Evolutionary conservation across 2,797 vertebrate genomes (phyloP).

Genomic region (Hyperoplus lanceolatus): DNA sequence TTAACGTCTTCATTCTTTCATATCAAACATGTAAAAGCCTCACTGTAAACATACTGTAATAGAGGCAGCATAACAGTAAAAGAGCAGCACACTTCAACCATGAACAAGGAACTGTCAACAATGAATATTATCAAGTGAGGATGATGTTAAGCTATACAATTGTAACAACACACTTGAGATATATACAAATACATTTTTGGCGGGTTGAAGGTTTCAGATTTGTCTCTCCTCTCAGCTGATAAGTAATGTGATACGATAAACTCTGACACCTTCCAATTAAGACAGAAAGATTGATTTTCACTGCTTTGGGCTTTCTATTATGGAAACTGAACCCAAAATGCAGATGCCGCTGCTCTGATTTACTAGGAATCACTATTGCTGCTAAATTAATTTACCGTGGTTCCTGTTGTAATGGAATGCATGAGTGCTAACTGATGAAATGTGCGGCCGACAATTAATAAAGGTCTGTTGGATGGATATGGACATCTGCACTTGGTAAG

Average conservation of each 20-base stretch:
- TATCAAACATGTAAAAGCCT: background rate
- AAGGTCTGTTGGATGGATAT: constrained; percentile 11
- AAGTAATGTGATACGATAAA: background rate
- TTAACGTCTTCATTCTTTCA: background rate
- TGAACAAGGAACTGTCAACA: background rate
- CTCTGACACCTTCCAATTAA: constrained; percentile 38
- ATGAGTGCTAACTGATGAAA: constrained; percentile 22
- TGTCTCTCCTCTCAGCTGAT: constrained; percentile 3
- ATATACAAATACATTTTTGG: background rate
- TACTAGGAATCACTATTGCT: background rate
- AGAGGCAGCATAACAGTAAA: background rate
- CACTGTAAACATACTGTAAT: background rate
- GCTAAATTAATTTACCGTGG: constrained; percentile 11
- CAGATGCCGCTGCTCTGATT: constrained; percentile 1
- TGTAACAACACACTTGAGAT: background rate
- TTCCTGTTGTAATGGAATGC: constrained; percentile 27
- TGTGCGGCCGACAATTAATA: constrained; percentile 1
- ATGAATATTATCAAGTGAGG: background rate
- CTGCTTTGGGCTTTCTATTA: constrained; percentile 13
- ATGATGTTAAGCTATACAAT: background rate
- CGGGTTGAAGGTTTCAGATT: too few species aligned
- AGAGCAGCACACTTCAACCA: background rate
- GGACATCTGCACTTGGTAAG: constrained; percentile 21
- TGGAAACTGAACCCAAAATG: constrained; percentile 25
- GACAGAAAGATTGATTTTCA: constrained; percentile 30